Conservation (phyloP, 2,888 invertebrate genomes). For the Copidosoma aretas region DNA sequence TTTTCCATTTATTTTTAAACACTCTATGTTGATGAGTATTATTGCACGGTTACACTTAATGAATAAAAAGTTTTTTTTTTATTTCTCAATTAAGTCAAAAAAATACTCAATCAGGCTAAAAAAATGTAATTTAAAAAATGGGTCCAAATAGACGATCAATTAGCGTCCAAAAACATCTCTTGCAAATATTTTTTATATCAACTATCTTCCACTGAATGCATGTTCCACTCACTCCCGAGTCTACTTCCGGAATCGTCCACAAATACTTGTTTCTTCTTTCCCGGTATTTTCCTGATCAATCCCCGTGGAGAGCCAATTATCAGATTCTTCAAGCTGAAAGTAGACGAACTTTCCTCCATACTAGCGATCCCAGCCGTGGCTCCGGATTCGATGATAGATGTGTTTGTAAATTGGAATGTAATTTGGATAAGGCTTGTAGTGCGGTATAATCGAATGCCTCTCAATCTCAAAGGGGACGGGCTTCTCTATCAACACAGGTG, state of each 20-base stretch:
- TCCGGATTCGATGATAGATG: conserved; percentile 71
- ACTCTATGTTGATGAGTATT: too few relatives aligned
- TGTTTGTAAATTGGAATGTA: conserved; percentile 76
- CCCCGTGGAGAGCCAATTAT: not conserved
- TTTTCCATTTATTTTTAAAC: too few relatives aligned
- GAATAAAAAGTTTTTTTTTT: too few relatives aligned
- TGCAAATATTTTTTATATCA: not conserved
- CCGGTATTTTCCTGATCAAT: not conserved
- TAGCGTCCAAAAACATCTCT: too few relatives aligned
- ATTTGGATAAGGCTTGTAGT: conserved; percentile 73
- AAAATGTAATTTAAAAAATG: too few relatives aligned
- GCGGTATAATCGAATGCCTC: conserved; percentile 72
- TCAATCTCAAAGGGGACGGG: conserved; percentile 73
- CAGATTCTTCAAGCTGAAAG: not conserved
- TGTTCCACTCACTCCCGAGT: not conserved
- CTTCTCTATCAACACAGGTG: conserved; percentile 73
- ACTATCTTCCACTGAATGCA: not conserved
- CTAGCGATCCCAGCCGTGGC: conserved; percentile 32
- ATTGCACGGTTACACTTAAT: too few relatives aligned
- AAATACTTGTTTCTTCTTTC: conserved; percentile 4
- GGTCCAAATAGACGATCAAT: too few relatives aligned
- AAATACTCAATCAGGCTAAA: too few relatives aligned
- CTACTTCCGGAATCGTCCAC: conserved; percentile 8
- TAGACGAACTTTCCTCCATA: not conserved
- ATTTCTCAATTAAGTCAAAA: too few relatives aligned